phyloP scores from a whole-genome alignment of 2,113 vertebrate species.

The Plecotus auritus region DNA sequence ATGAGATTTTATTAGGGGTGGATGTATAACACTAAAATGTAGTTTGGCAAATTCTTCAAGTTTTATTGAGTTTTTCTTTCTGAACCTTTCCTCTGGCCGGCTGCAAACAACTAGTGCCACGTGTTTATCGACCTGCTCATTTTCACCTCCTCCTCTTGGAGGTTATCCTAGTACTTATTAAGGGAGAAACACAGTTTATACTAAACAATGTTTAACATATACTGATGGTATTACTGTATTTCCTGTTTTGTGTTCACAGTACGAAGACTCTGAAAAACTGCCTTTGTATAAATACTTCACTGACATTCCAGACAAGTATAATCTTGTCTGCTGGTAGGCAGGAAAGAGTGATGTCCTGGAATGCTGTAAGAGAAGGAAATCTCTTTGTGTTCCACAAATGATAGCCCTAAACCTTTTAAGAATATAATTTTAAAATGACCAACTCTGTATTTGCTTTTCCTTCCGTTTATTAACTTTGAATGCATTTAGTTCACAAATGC shows the following conservation, averaged over 20 bases:
- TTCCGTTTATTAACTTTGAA: conserved; percentile 40
- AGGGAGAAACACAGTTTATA: conserved; percentile 73
- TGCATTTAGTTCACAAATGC: conserved; percentile 10
- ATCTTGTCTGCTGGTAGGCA: conserved; percentile 89
- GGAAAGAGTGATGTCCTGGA: conserved; percentile 88
- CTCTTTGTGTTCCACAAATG: conserved; percentile 84
- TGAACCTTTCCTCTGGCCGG: neutral
- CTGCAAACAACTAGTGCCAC: neutral
- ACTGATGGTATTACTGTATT: conserved; percentile 77
- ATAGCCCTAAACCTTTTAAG: conserved; percentile 75
- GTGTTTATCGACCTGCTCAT: neutral
- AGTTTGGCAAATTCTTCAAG: neutral
- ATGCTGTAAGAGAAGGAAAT: conserved; percentile 91
- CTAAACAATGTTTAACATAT: conserved; percentile 76
- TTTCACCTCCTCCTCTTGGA: conserved; percentile 46
- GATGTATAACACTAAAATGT: neutral
- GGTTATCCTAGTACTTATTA: conserved; percentile 69
- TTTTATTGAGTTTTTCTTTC: neutral
- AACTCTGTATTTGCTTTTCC: conserved; percentile 72
- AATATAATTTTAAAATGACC: conserved; percentile 77
- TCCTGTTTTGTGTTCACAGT: conserved; percentile 81
- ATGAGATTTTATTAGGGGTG: neutral
- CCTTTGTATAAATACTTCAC: conserved; percentile 89
- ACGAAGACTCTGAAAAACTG: conserved; percentile 87
- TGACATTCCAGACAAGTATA: conserved; percentile 90